Percentiles rank a stretch among this genome's conserved stretches.
Evolutionary conservation across 2,888 invertebrate genomes (phyloP).

Genomic region (Cheiracanthium punctorium): DNA sequence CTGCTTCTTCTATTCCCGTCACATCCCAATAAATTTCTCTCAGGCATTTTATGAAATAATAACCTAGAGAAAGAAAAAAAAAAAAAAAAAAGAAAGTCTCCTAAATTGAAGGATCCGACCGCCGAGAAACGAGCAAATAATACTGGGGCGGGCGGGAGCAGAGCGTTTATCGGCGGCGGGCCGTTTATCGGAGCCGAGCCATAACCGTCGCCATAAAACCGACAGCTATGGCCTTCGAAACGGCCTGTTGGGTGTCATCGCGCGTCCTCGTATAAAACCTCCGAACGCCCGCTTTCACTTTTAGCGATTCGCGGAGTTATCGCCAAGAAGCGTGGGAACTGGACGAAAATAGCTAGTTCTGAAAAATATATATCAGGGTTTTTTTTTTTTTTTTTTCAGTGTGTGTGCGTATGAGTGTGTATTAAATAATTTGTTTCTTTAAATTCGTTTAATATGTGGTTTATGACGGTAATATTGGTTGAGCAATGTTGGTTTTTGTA

Average conservation of each 20-base stretch:
- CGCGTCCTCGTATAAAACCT: conserved; percentile 49
- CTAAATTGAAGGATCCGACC: conserved; percentile 53
- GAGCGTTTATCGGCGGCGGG: conserved; percentile 34
- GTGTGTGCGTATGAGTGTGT: too few relatives aligned
- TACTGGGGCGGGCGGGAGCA: conserved; percentile 45
- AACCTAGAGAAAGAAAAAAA: conserved; percentile 1
- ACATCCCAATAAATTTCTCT: conserved; percentile 34
- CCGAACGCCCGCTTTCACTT: background rate
- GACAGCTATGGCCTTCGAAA: conserved; percentile 61
- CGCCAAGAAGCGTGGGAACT: background rate
- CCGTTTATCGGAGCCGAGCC: conserved; percentile 40
- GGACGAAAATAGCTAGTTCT: background rate
- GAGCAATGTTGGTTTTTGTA: too few relatives aligned
- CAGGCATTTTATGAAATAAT: conserved; percentile 27
- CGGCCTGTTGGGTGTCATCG: conserved; percentile 66
- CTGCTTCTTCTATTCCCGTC: background rate
- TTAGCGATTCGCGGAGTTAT: background rate
- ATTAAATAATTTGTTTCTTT: too few relatives aligned
- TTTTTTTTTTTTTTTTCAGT: too few relatives aligned
- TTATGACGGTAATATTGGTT: too few relatives aligned
- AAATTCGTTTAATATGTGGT: too few relatives aligned
- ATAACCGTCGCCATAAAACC: conserved; percentile 69
- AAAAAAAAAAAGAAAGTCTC: conserved; percentile 30
- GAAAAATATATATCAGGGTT: too few relatives aligned
- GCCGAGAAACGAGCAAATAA: conserved; percentile 61